These are phyloP conservation scores for Agrochola lychnidis DNA, from an alignment of 2,888 invertebrate species.

Conservation along the genomic window DNA sequence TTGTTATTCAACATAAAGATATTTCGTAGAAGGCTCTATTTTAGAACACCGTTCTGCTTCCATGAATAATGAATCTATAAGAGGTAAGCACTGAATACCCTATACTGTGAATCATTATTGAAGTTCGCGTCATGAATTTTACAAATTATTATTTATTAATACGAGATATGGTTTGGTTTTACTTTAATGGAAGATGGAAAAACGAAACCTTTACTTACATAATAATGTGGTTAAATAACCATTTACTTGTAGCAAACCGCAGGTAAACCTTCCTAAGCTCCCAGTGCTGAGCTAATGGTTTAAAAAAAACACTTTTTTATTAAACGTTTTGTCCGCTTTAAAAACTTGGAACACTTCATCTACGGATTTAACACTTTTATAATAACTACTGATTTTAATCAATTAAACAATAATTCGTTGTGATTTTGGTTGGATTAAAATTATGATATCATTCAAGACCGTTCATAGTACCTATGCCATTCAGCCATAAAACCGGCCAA, in stretches of 20 bases:
- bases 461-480: too few species aligned
- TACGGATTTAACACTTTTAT: not conserved
- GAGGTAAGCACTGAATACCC: constrained; percentile 34
- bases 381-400: not conserved
- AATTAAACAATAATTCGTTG: not conserved
- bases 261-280: too few species aligned
- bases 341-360: not conserved
- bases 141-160: not conserved
- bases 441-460: not conserved
- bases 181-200: not conserved
- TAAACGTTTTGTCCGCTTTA: not conserved
- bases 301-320: too few species aligned
- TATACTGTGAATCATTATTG: constrained; percentile 19
- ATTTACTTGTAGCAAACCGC: not conserved
- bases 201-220: not conserved
- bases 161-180: constrained; percentile 5
- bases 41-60: constrained; percentile 19
- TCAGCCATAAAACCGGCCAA: too few species aligned
- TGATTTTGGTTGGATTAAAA: not conserved
- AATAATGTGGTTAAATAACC: too few species aligned
- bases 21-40: constrained; percentile 22
- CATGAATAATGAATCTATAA: constrained; percentile 40
- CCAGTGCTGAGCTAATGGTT: too few species aligned
- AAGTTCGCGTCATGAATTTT: constrained; percentile 28
- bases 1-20: constrained; percentile 17